phyloP scores from a whole-genome alignment of 2,888 invertebrate species.

The Sarcophaga subvicina region DNA sequence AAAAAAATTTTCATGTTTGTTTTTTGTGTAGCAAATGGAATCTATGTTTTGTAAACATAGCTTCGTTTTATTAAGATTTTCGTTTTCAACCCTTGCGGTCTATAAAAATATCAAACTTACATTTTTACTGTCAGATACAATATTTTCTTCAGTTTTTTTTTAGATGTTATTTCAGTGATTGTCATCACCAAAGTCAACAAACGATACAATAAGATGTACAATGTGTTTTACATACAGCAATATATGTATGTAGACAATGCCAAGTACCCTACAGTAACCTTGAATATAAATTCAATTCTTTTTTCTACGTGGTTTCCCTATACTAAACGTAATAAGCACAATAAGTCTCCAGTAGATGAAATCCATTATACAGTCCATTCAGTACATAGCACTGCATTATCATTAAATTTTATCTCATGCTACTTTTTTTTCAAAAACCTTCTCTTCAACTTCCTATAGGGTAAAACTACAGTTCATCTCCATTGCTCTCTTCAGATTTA shows the following conservation, averaged over 20 bases:
- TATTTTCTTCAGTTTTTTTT: background rate
- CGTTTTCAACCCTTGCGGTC: background rate
- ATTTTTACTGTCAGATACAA: background rate
- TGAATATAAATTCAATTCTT: background rate
- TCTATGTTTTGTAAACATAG: constrained; percentile 6
- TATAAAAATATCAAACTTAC: background rate
- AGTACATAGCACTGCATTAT: too few species aligned
- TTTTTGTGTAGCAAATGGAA: background rate
- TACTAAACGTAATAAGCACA: too few species aligned
- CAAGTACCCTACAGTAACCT: too few species aligned
- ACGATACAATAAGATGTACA: background rate
- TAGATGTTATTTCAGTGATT: background rate
- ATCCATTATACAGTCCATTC: too few species aligned
- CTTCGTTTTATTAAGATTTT: background rate
- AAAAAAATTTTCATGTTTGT: background rate
- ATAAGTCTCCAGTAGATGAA: too few species aligned
- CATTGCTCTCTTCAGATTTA: too few species aligned
- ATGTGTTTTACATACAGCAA: background rate
- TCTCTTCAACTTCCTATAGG: too few species aligned
- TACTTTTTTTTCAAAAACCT: too few species aligned
- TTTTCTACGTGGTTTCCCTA: too few species aligned
- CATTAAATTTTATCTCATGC: too few species aligned
- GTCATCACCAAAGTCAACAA: constrained; percentile 37
- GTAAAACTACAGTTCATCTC: too few species aligned
- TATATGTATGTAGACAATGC: background rate